Percentiles rank a stretch among this genome's conserved stretches.
These are phyloP conservation scores for Muscidifurax raptorellus DNA, from an alignment of 1,140 invertebrate species.

Conservation along the genomic window DNA sequence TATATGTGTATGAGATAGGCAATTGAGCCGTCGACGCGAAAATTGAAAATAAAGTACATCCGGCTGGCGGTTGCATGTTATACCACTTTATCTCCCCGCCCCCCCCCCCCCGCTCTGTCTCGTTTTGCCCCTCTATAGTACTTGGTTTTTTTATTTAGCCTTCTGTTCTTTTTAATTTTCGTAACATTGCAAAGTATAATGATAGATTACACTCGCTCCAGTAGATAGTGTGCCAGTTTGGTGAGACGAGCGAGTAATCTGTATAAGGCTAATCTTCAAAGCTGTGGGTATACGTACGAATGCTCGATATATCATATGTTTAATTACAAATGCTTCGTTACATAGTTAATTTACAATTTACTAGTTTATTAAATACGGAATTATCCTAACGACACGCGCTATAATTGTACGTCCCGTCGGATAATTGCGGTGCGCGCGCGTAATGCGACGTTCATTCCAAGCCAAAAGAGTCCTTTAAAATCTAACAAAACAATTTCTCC, in stretches of 20 bases:
- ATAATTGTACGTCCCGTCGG: too few species aligned
- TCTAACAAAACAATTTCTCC: too few species aligned
- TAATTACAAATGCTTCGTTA: neutral
- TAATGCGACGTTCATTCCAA: too few species aligned
- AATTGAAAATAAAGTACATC: constrained; percentile 37
- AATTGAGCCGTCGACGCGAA: constrained; percentile 19
- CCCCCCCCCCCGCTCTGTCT: too few species aligned
- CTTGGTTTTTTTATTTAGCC: neutral
- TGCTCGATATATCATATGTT: too few species aligned
- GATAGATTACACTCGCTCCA: neutral
- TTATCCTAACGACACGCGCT: too few species aligned
- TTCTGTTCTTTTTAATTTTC: neutral
- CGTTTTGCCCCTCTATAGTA: neutral
- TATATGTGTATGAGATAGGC: constrained; percentile 14
- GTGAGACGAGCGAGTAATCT: neutral
- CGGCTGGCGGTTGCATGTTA: constrained; percentile 9
- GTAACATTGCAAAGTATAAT: too few species aligned
- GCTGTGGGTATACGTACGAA: too few species aligned
- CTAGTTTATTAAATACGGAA: neutral
- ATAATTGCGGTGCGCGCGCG: too few species aligned
- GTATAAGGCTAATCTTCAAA: too few species aligned
- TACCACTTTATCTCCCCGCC: neutral
- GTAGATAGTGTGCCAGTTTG: neutral
- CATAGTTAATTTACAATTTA: neutral
- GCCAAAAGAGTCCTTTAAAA: too few species aligned